Evolutionary conservation across 2,797 vertebrate species (phyloP).

Genomic region (Bucorvus abyssinicus): DNA sequence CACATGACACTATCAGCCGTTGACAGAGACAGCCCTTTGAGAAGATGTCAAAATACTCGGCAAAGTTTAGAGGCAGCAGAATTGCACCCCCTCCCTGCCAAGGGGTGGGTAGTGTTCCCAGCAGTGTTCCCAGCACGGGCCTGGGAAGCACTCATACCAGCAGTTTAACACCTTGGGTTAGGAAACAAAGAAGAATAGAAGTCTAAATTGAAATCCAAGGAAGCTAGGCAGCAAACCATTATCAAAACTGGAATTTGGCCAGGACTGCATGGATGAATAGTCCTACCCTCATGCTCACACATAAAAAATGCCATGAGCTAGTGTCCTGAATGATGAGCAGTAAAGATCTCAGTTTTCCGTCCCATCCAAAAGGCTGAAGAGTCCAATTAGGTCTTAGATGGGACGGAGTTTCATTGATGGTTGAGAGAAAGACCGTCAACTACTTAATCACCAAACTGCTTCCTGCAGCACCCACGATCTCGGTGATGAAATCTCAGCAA

Average conservation of each 20-base stretch:
- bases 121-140: too few relatives aligned
- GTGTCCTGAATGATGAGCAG: neutral
- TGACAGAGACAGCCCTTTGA: neutral
- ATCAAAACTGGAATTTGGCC: neutral
- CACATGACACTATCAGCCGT: neutral
- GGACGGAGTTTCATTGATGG: slow-evolving; percentile 6
- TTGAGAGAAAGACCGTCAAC: slow-evolving; percentile 28
- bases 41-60: neutral
- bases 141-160: neutral
- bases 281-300: accelerated
- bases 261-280: neutral
- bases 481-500: slow-evolving; percentile 39
- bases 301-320: neutral
- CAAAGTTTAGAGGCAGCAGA: neutral
- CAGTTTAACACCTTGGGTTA: slow-evolving; percentile 2
- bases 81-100: neutral
- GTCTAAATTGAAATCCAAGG: neutral
- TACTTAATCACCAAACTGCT: slow-evolving; percentile 47
- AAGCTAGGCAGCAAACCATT: slow-evolving; percentile 31
- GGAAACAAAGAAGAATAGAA: neutral
- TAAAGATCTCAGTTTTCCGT: neutral
- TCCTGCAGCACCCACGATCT: slow-evolving; percentile 41
- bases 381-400: neutral
- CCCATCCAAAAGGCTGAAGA: neutral
- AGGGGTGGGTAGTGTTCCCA: neutral